These are phyloP conservation scores for Melieria omissa DNA, from an alignment of 2,888 invertebrate genomes.

Conservation along the genomic window DNA sequence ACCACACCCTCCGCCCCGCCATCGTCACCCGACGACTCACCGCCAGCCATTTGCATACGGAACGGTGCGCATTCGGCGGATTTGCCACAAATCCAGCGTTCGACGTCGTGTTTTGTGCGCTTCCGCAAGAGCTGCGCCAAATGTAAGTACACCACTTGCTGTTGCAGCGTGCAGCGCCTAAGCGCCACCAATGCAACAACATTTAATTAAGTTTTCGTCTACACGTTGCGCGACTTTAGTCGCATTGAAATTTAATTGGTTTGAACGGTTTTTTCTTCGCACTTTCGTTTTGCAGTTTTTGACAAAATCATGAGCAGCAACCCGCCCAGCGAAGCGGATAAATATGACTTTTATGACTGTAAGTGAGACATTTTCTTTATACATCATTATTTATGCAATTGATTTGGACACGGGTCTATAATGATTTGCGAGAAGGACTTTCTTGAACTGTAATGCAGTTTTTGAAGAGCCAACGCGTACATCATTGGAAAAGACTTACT, in stretches of 20 bases:
- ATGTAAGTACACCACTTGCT: constrained; percentile 48
- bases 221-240: not conserved
- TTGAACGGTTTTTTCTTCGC: constrained; percentile 17
- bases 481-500: no score
- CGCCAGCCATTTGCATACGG: constrained; percentile 52
- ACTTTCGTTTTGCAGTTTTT: constrained; percentile 52
- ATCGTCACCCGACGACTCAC: constrained; percentile 32
- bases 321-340: constrained; percentile 63
- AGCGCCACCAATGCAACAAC: not conserved
- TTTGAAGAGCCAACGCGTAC: no score
- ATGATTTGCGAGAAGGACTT: no score
- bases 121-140: constrained; percentile 54
- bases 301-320: constrained; percentile 65
- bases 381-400: not conserved
- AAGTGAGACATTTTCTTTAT: constrained; percentile 50
- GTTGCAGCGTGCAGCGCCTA: not conserved
- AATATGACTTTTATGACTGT: constrained; percentile 64
- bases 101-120: constrained; percentile 56
- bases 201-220: constrained; percentile 3
- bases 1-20: constrained; percentile 34
- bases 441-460: no score
- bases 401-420: no score
- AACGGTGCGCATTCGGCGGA: constrained; percentile 47
- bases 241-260: constrained; percentile 15
- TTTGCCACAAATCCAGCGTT: constrained; percentile 34